phyloP scores from a whole-genome alignment of 2,113 vertebrate genomes.

The Caloenas nicobarica region DNA sequence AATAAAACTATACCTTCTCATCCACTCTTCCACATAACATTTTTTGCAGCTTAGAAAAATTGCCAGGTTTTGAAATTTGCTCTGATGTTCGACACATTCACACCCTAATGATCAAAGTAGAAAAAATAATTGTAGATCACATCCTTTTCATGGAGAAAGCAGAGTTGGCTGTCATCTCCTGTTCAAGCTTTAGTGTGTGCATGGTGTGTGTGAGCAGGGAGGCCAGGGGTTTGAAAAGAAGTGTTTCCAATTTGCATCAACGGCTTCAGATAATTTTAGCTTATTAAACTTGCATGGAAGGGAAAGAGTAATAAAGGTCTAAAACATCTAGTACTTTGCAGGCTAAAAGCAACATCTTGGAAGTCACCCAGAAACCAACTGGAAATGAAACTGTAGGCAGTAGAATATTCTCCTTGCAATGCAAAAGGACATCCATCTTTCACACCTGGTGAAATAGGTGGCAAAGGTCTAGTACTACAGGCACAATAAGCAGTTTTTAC shows the following conservation, averaged over 20 bases:
- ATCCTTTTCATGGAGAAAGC: background rate
- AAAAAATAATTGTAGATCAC: background rate
- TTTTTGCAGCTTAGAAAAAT: background rate
- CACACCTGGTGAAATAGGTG: background rate
- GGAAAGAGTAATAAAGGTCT: background rate
- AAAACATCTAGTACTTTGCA: background rate
- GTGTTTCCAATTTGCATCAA: background rate
- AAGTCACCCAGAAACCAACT: background rate
- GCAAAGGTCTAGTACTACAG: background rate
- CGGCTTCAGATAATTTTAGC: background rate
- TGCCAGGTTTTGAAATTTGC: background rate
- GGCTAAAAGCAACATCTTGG: background rate
- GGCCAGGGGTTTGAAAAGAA: background rate
- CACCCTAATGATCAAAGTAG: background rate
- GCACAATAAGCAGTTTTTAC: background rate
- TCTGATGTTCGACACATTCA: background rate
- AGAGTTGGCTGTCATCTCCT: background rate
- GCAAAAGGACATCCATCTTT: background rate
- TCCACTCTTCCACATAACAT: background rate
- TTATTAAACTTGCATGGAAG: background rate
- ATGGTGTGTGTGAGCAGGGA: background rate
- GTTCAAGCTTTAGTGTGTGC: background rate
- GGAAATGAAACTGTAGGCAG: background rate
- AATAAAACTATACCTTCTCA: background rate
- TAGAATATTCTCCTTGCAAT: background rate